Base-by-base conservation (phyloP, 2,797 vertebrate genomes). In the Eurystomus glaucurus region DNA sequence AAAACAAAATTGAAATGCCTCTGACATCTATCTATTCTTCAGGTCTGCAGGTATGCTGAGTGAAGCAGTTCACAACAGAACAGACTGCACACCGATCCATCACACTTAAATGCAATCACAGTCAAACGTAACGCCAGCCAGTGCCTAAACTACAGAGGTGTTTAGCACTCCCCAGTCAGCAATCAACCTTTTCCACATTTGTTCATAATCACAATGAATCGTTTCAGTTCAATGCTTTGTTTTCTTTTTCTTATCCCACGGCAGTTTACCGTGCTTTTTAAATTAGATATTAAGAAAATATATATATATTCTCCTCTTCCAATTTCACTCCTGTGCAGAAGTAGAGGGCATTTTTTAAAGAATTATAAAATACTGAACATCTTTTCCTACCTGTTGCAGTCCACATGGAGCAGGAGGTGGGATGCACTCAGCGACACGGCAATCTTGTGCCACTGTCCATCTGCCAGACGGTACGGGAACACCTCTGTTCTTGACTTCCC, bases 361-460 rank as follows among this genome's bases (percentile, higher is more conserved):
- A 37, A 68, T 28, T 9, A 29, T 3, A 20, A 33, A 66, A 29
- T 21, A 52, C 16, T 45, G 62, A 66, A 88, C 23, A 16, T 88
- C 50, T 84, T 95, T 45, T 66, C 96, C 95, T 98, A 99, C 99
- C 99, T 99, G 98, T 99, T 99, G 96, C 99, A 99, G 98, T 99
- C 99, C 3, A 99, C 97, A 0, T 99, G 99, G 82, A 99, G 99
- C 82, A 99, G 98, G 10, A 99, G 98, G 66, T 99, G 99, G 62
- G 99, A 98, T 35, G 99, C 99, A 4, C 99, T 99, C 61, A 99
- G 97, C 0, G 99, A 99, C 91, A 99, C 96, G 0, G 99, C 99
- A 10, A 99, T 97, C 96, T 98, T 99, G 94, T 99, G 99, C 99
- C 99, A 99, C 95, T 98, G 99, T 20, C 99, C 99, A 2, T 99